Conservation (phyloP, 2,797 vertebrate genomes). For the Coluber constrictor region DNA sequence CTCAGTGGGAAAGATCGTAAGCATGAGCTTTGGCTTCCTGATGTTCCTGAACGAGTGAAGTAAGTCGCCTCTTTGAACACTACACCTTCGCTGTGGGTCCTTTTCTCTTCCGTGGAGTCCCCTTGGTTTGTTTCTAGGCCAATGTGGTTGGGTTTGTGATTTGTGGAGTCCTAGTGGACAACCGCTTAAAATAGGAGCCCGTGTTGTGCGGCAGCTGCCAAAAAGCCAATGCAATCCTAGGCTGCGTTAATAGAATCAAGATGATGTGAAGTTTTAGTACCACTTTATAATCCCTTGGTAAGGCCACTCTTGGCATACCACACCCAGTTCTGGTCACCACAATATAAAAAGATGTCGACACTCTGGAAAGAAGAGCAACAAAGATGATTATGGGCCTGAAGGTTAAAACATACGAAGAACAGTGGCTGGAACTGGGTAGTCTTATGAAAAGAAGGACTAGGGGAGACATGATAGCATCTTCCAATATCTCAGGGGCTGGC, state of each 20-base stretch:
- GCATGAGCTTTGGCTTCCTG: rapidly evolving
- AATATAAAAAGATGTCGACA: too few relatives aligned
- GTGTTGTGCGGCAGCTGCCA: not conserved
- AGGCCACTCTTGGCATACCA: not conserved
- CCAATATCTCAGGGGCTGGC: too few relatives aligned
- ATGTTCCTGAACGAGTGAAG: slow-evolving; percentile 29
- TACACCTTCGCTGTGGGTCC: too few relatives aligned
- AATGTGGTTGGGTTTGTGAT: not conserved
- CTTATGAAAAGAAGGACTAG: too few relatives aligned
- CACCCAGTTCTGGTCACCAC: not conserved
- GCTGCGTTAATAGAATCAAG: not conserved
- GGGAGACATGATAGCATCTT: too few relatives aligned
- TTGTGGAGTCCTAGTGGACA: not conserved
- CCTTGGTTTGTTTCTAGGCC: not conserved
- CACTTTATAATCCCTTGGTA: too few relatives aligned
- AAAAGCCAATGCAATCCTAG: not conserved
- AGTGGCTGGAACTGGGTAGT: too few relatives aligned
- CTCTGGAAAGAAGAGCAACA: too few relatives aligned
- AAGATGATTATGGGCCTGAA: too few relatives aligned
- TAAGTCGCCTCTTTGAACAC: slow-evolving; percentile 32
- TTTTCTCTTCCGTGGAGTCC: not conserved
- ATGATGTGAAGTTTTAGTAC: not conserved
- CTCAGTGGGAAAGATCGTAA: rapidly evolving
- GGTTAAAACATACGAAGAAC: too few relatives aligned
- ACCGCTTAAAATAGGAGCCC: not conserved